Evolutionary conservation across 2,797 vertebrate genomes (phyloP).

Genomic region (Sphaeramia orbicularis): DNA sequence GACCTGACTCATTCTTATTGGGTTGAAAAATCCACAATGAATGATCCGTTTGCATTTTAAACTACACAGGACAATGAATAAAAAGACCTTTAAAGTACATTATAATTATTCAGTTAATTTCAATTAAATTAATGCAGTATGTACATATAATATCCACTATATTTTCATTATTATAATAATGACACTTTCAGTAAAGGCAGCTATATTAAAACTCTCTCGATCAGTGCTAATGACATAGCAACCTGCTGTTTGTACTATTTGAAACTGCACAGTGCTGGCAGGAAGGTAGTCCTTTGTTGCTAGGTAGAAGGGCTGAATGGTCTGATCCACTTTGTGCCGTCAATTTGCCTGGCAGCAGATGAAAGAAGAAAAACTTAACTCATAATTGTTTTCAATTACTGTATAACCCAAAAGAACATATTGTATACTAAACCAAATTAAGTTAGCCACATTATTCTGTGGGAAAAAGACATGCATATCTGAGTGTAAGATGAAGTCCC

Average conservation of each 20-base stretch:
- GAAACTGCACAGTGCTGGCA: slow-evolving; percentile 47
- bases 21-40: slow-evolving; percentile 13
- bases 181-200: background rate
- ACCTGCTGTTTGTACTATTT: slow-evolving; percentile 17
- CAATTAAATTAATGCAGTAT: background rate
- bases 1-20: background rate
- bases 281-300: slow-evolving; percentile 70
- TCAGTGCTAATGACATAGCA: background rate
- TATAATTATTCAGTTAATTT: slow-evolving; percentile 2
- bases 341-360: slow-evolving; percentile 13
- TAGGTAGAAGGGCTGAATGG: slow-evolving; percentile 52
- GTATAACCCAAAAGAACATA: background rate
- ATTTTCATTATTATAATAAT: background rate
- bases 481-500: background rate
- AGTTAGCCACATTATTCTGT: background rate
- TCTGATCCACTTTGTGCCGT: slow-evolving; percentile 30
- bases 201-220: slow-evolving; percentile 12
- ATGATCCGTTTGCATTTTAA: background rate
- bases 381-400: background rate
- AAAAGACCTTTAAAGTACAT: background rate
- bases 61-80: slow-evolving; percentile 6
- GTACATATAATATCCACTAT: no score
- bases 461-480: background rate
- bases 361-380: slow-evolving; percentile 12
- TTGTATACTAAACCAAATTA: background rate